Percentiles rank a stretch among this genome's conserved stretches.
These are phyloP conservation scores for Megaceryle torquata DNA, from an alignment of 2,113 vertebrate genomes.

Conservation along the genomic window DNA sequence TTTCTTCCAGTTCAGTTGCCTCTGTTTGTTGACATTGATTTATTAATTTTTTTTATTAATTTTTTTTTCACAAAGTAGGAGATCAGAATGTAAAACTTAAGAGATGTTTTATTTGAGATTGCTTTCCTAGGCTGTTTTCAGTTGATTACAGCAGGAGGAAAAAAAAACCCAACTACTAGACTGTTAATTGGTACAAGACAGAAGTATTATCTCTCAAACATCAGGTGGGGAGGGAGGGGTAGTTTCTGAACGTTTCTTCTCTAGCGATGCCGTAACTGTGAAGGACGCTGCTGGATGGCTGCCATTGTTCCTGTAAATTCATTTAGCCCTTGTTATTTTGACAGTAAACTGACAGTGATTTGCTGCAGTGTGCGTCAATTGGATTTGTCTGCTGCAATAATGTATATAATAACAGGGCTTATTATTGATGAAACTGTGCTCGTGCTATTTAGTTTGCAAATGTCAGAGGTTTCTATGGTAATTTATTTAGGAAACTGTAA, in stretches of 20 bases:
- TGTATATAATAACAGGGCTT: conserved; percentile 72
- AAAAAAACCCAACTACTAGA: neutral
- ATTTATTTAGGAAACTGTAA: conserved; percentile 76
- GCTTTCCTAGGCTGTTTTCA: neutral
- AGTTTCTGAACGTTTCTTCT: conserved; percentile 29
- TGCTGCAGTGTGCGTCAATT: conserved; percentile 65
- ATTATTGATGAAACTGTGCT: conserved; percentile 74
- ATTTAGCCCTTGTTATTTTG: conserved; percentile 72
- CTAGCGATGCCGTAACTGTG: conserved; percentile 7
- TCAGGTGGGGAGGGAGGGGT: neutral
- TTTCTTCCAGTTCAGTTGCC: neutral
- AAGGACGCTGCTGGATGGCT: conserved; percentile 41
- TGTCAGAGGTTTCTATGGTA: conserved; percentile 77
- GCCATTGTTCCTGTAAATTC: conserved; percentile 65
- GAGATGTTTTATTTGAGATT: neutral
- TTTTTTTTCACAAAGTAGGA: neutral
- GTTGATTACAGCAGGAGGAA: neutral
- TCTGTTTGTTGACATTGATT: neutral
- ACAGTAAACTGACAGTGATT: conserved; percentile 73
- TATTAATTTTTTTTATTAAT: neutral
- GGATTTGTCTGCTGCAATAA: conserved; percentile 73
- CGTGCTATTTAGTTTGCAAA: conserved; percentile 76
- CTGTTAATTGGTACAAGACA: neutral
- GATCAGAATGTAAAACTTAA: neutral
- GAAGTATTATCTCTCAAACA: neutral